Evolutionary conservation across 2,888 invertebrate species (phyloP), one percentile per base, ranked within the genome.

Genomic region (Oscheius myriophilus): DNA sequence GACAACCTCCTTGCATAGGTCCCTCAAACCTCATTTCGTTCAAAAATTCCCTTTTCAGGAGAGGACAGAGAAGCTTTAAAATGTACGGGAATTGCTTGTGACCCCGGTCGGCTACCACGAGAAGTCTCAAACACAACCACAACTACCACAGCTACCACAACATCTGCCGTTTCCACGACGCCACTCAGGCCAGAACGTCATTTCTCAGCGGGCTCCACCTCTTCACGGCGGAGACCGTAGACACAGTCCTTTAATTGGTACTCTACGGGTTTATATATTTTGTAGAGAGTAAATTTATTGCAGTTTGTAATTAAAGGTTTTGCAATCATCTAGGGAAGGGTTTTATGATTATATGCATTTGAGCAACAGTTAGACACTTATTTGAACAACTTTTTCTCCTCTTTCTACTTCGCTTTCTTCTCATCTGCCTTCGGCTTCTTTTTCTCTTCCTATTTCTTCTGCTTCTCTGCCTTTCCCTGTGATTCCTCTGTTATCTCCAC

Each of bases 41-140:
- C 6, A 39, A 42, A 58, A 23, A 18, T n/a, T 42, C 43, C 2
- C 3, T 2, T 42, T 61, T 61, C 25, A 63, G 65, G 65, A 23
- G 55, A 55, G 1, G 42, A 33, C 46, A 45, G 21, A 25, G 55
- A 65, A 26, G 39, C 65, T 14, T 23, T 55, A 16, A n/a, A 55
- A 6, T 65, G 65, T 45, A 23, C 55, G 7, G 57, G 65, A 33
- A 14, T 33, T n/a, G 39, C 12, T 14, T 65, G 65, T 46, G 54
- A 46, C 21, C 42, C 41, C 11, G 54, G 65, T 45, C 43, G 65
- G 9, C 41, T 33, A 1, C 65, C 65, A 12, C 41, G 65, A n/a
- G 61, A 21, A 9, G 46, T 21, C 25, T 9, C 53, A 6, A 25
- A 26, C 6, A 14, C 25, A 16, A 26, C 25, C 23, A n/a, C n/a